Conservation (phyloP, 2,888 invertebrate species). For the Cataglyphis altisquamis region DNA sequence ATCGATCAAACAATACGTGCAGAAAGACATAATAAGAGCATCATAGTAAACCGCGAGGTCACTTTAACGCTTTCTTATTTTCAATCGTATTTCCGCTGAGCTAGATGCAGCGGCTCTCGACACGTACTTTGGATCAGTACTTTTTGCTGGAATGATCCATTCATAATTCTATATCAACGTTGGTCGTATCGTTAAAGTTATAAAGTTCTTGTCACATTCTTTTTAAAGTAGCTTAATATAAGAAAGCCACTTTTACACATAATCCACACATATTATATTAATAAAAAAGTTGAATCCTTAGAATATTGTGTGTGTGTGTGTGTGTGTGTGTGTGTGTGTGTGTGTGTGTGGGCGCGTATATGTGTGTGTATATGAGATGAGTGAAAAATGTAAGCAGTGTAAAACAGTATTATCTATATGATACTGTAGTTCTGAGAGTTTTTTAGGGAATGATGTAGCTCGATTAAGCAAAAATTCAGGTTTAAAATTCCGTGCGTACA, state of each 20-base stretch:
- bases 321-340: too few relatives aligned
- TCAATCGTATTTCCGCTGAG: slow-evolving; percentile 77
- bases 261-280: background rate
- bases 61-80: slow-evolving; percentile 74
- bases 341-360: background rate
- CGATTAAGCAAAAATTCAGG: slow-evolving; percentile 39
- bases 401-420: background rate
- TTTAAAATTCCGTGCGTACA: slow-evolving; percentile 24
- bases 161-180: slow-evolving; percentile 56
- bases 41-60: slow-evolving; percentile 27
- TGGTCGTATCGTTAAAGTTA: slow-evolving; percentile 26
- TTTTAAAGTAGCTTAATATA: slow-evolving; percentile 34
- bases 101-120: slow-evolving; percentile 64
- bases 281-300: background rate
- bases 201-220: slow-evolving; percentile 56
- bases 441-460: slow-evolving; percentile 33
- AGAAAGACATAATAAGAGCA: background rate
- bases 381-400: background rate
- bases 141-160: slow-evolving; percentile 73
- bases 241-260: background rate
- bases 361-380: background rate
- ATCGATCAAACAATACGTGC: background rate
- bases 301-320: background rate
- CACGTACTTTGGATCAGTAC: slow-evolving; percentile 68
- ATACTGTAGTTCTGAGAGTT: background rate